Evolutionary conservation across 2,888 invertebrate genomes (phyloP).

Genomic region (Zhuqinia jingwanae): DNA sequence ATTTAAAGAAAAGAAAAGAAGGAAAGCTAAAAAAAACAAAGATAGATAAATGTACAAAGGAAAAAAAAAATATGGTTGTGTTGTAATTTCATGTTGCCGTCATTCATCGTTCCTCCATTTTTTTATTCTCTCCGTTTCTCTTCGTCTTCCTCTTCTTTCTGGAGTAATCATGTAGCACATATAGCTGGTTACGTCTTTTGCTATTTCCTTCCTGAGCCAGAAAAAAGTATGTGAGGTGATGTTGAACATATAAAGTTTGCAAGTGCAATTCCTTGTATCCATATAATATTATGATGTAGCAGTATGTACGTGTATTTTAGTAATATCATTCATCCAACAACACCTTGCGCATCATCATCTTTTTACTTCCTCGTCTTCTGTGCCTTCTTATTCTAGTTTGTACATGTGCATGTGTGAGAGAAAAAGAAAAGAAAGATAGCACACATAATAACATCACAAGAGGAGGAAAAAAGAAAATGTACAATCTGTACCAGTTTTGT

Average conservation of each 20-base stretch:
- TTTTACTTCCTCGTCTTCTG: no score
- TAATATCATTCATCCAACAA: no score
- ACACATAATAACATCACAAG: not conserved
- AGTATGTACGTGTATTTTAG: no score
- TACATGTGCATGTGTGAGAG: no score
- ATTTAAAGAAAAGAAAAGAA: not conserved
- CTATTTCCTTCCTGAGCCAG: no score
- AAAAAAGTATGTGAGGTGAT: not conserved
- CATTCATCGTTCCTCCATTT: slow-evolving; percentile 44
- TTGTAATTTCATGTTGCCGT: slow-evolving; percentile 46
- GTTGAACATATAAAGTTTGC: not conserved
- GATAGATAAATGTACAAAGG: not conserved
- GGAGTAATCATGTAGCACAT: no score
- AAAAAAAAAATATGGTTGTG: no score
- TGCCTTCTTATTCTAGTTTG: not conserved
- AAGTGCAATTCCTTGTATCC: not conserved
- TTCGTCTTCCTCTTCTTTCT: no score
- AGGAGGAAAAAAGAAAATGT: slow-evolving; percentile 16
- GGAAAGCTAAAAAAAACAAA: slow-evolving; percentile 15
- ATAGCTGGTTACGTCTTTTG: no score
- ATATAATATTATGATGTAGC: not conserved
- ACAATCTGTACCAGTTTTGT: slow-evolving; percentile 12
- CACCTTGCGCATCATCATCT: no score
- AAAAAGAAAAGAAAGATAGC: no score
- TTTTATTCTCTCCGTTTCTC: not conserved